Base-by-base conservation (phyloP, 2,113 vertebrate genomes). In the Pseudorhombus dupliciocellatus region DNA sequence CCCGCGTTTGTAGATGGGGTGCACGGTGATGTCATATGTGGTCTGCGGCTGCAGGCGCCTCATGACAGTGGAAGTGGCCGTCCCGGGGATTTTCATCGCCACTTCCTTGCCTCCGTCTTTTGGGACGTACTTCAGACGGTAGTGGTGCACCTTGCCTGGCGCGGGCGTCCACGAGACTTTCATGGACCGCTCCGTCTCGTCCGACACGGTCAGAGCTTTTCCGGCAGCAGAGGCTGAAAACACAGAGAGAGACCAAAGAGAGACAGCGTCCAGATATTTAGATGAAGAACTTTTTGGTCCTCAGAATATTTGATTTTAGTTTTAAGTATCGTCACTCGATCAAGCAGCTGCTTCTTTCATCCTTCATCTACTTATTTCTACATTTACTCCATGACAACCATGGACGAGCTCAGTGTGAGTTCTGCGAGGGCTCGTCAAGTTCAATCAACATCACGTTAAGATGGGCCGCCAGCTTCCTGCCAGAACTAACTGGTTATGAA, bases 171-270 rank as follows among this genome's bases (percentile, higher is more conserved):
- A 99, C 0, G 77, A 85, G 31, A 96, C 95, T 55, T 90, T 95
- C 95, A 99, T 96, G 55, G 90, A 92, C 4, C 87, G 93, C 83
- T 98, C 96, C 0, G 95, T 98, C 91, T 98, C 95, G 0, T 97
- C 93, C 3, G 94, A 94, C 37, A 98, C 95, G 0, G 20, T 91
- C 76, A 99, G 80, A 7, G 21, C 73, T 85, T 94, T 95, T 16
- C 85, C 91, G 16, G 88, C 88, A n/a, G 89, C 83, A 14, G 96
- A 95, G 52, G 93, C 97, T 99, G 79, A 20, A 73, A 37, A 59
- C 31, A 26, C 15, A 53, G 12, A 53, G 42, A 0, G 0, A 0
- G 4, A 16, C 42, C 15, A 53, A 5, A 53, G 42, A 0, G 0
- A 0, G 4, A 16, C 42, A 46, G 42, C 12, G 18, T 46, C 6